These are phyloP conservation scores for Spongilla lacustris DNA, from an alignment of 37 sponge, comb jelly and placozoan species.

Conservation along the genomic window DNA sequence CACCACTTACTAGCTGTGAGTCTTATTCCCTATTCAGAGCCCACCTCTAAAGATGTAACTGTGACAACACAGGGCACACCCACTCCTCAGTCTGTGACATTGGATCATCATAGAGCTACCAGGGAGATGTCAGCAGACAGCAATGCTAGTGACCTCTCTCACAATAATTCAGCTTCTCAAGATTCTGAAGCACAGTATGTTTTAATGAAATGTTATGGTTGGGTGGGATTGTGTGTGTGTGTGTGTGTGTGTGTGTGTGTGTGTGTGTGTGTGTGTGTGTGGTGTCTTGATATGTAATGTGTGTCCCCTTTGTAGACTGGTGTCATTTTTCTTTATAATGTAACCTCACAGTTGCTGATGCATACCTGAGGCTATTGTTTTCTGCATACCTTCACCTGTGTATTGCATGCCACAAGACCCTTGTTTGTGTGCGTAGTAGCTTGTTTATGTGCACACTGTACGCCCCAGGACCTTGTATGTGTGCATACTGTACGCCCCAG, in stretches of 20 bases:
- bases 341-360: neutral
- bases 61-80: neutral
- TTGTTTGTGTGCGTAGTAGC: no score
- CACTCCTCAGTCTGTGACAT: neutral
- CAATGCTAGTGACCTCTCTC: neutral
- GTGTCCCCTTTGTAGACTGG: neutral
- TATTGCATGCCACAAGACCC: neutral
- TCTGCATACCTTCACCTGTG: neutral
- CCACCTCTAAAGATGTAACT: neutral
- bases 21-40: neutral
- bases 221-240: neutral
- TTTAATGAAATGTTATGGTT: neutral
- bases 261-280: neutral
- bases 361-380: neutral
- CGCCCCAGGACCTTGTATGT: no score
- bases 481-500: no score
- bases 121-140: neutral
- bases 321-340: neutral
- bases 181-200: neutral
- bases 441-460: no score
- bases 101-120: neutral
- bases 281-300: neutral
- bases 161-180: neutral
- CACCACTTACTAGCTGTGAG: neutral
- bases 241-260: neutral